Base-by-base conservation (phyloP, 2,888 invertebrate species). In the Tiphia femorata region DNA sequence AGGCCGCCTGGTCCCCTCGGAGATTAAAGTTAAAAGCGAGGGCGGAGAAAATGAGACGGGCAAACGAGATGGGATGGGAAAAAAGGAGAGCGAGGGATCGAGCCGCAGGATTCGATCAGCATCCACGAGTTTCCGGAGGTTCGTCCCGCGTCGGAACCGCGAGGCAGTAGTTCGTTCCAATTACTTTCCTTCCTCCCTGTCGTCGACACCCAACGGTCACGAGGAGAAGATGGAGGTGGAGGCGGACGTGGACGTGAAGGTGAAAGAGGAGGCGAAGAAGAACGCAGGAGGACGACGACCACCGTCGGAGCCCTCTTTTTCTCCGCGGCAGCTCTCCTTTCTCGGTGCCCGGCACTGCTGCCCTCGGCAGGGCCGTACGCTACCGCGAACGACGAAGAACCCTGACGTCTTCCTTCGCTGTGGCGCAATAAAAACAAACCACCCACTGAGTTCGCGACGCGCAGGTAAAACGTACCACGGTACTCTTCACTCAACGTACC, bases 361-460 rank as follows among this genome's bases (percentile, higher is more conserved):
- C 25, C 30, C 35, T 49, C 35, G 6, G 44, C 52, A 49, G 49
- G 27, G 10, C 38, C 55, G 55, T 38, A 52, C 41, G 35, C 30
- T n/a, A 48, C 43, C 21, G 41, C 44, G 48, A 43, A 33, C 42
- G 35, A 3, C 44, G 54, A 51, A 57, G 49, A 49, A 50, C 38
- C 47, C 57, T 63, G 63, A 61, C 49, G 40, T 63, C 63, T 63
- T 63, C 57, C 63, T 64, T 49, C 59, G 56, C 38, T 27, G 29
- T 58, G 42, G 60, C 42, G 59, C 48, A 56, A 64, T 63, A 64
- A 64, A 64, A 63, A 63, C 53, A 58, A 63, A 64, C 64, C 64
- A 59, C 64, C 64, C 56, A 64, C 64, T 51, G 62, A 25, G 61
- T 41, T 48, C 47, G 42, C 44, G 17, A 19, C 50, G 35, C 35